Base-by-base conservation (phyloP, 1,140 invertebrate genomes). In the Grapholita molesta region DNA sequence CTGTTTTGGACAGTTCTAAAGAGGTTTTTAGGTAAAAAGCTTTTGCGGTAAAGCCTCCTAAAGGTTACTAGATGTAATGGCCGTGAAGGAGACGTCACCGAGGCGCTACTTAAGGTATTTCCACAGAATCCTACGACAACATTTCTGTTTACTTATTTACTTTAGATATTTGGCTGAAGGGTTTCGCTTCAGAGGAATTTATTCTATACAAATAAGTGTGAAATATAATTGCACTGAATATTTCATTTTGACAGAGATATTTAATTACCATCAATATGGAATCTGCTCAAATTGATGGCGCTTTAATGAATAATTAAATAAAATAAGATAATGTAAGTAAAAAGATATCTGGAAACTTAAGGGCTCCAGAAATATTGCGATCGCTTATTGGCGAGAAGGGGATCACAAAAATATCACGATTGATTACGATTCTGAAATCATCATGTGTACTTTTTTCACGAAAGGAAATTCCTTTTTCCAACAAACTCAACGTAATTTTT, bases 11-110 rank as follows among this genome's bases (percentile, higher is more conserved):
- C 64, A 24, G 24, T 38, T 65, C 30, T 65, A 65, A 65, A 65
- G 64, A 65, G 64, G 32, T 65, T 65, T 65, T 65, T 65, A 61
- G 32, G 64, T 65, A 35, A 65, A 65, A 65, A 65, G 64, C 64
- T 65, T 65, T 65, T 65, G 33, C 33, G 32, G 64, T 11, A 65
- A 65, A 65, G 32, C 32, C 33, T 65, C 33, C 33, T 38, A 61
- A 61, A 61, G 55, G 55, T 61, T 61, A 61, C 55, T 12, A 61
- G 55, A 61, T 61, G 55, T 61, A 61, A 61, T 61, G 55, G 55
- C 55, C 55, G 55, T 61, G 28, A 61, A 61, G 55, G 55, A 61
- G 55, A 61, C 55, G 24, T 61, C 55, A 61, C 24, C 25, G 55
- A 61, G 24, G 55, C 55, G 55, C 55, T 61, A 61, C 55, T 61